Evolutionary conservation across 2,113 vertebrate species (phyloP), one percentile per base, ranked within the genome.

Genomic region (Peromyscus californicus): DNA sequence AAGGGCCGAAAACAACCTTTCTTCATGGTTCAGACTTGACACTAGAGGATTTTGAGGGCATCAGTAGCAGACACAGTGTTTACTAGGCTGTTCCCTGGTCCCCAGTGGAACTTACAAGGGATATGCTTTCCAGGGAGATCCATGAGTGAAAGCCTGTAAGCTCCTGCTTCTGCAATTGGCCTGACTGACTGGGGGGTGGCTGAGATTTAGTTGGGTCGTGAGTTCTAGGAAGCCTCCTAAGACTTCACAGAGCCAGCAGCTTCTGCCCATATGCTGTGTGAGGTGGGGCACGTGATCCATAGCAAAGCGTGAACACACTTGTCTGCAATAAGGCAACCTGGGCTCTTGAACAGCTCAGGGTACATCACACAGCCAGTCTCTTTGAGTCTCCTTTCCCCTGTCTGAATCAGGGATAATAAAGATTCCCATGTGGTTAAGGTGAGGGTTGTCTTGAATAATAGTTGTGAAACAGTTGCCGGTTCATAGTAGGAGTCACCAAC

Each of bases 281-380:
- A 83, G 39, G 24, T 80, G n/a, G 21, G 0, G 17, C 3, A 1
- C 1, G 1, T 21, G 24, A 36, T 19, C 33, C 16, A 4, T 13
- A 36, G 15, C 51, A 13, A 2, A 8, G 45, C 45, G 7, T 57
- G 67, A 67, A 29, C 4, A 36, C 21, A 26, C 86, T 39, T 57
- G 75, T n/a, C 61, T 5, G 2, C 45, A 17, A 2, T 36, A 69
- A 22, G 67, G 51, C 39, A 33, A 29, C 54, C 39, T 59, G 70
- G 42, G 11, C 7, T 26, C 33, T 70, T 80, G 36, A 12, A 33
- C 42, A 63, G 67, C 48, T 31, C 48, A 0, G 1, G 0, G n/a
- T 24, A 7, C 10, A 17, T 45, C 54, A 63, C 7, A 22, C 7
- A 8, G 7, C 45, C 22, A 54, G 39, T 45, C 51, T 69, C 36